Conservation (phyloP, 2,888 invertebrate species). For the Drosophila algonquin region DNA sequence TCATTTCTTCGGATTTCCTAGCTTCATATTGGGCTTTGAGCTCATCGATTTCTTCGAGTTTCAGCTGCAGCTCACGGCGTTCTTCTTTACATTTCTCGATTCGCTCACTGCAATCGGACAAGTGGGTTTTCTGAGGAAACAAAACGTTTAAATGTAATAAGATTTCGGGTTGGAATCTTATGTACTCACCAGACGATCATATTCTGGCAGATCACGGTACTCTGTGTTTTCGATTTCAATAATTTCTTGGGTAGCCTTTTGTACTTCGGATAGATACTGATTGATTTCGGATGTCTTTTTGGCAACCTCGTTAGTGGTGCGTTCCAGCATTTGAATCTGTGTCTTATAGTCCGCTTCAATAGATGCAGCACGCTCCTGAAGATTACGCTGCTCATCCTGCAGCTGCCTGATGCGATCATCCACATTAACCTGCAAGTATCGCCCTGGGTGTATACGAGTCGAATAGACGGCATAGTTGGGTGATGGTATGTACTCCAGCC, state of each 20-base stretch:
- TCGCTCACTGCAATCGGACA: constrained; percentile 46
- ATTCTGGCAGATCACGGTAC: constrained; percentile 79
- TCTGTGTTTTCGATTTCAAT: constrained; percentile 79
- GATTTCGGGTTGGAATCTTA: background rate
- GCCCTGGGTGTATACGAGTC: constrained; percentile 85
- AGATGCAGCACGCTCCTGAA: constrained; percentile 28
- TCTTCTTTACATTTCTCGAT: constrained; percentile 81
- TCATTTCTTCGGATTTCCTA: constrained; percentile 44
- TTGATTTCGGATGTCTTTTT: constrained; percentile 48
- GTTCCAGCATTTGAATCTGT: constrained; percentile 12
- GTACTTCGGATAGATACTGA: constrained; percentile 51
- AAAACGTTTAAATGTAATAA: background rate
- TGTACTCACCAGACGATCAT: constrained; percentile 75
- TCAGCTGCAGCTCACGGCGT: constrained; percentile 76
- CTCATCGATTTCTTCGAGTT: constrained; percentile 75
- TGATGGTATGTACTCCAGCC: constrained; percentile 89
- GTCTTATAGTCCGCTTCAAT: constrained; percentile 35
- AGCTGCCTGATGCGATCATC: constrained; percentile 85
- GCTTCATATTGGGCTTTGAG: constrained; percentile 39
- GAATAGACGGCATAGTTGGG: constrained; percentile 91
- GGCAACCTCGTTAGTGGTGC: constrained; percentile 28
- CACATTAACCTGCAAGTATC: constrained; percentile 88
- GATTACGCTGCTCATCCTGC: constrained; percentile 36
- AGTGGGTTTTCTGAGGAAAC: constrained; percentile 49
- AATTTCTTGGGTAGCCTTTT: constrained; percentile 63